Evolutionary conservation across 1,140 invertebrate genomes (phyloP), one percentile per base, ranked within the genome.

Genomic region (Papilio machaon): DNA sequence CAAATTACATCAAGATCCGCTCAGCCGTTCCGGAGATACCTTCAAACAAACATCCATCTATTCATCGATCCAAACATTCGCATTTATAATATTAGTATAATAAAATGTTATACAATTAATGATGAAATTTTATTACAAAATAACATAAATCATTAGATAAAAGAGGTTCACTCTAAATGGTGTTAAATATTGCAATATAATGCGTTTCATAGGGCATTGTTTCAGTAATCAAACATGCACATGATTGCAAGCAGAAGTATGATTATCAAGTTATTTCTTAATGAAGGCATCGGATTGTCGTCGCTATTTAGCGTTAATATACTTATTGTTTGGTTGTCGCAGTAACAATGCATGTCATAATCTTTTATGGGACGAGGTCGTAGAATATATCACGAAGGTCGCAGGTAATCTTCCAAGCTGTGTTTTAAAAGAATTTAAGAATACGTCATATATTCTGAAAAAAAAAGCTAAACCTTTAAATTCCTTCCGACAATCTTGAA

Each of bases 291-390:
- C 64, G 5, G 23, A 67, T 35, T 67, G 64, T 67, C 11, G 64
- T 67, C 30, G 30, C 30, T 30, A 30, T 67, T 30, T 67, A 17
- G 4, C 23, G 23, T 38, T 67, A 67, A 67, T 67, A 30, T 67
- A 67, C 35, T 67, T 67, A 67, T 67, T 67, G 64, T 67, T 67
- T 35, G 23, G 13, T 67, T 30, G 19, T 64, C 10, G 9, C 60
- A 64, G 10, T 64, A 30, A 64, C 60, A 64, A 64, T 64, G 23
- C 19, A 60, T 60, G 58, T 60, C 60, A 64, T 64, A 30, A 64
- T 64, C 30, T 70, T 35, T 70, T 70, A 70, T 70, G 30, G 10
- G 64, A 2, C 64, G 64, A 70, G 64, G 64, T 70, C 11, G 13
- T 15, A 3, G 13, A 5, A 70, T 11, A 35, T 70, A 30, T 38